A percentile compares a stretch with the other conserved stretches of the same genome.
Evolutionary conservation across 2,888 invertebrate genomes (phyloP).

Genomic region (Punctoribates punctum): DNA sequence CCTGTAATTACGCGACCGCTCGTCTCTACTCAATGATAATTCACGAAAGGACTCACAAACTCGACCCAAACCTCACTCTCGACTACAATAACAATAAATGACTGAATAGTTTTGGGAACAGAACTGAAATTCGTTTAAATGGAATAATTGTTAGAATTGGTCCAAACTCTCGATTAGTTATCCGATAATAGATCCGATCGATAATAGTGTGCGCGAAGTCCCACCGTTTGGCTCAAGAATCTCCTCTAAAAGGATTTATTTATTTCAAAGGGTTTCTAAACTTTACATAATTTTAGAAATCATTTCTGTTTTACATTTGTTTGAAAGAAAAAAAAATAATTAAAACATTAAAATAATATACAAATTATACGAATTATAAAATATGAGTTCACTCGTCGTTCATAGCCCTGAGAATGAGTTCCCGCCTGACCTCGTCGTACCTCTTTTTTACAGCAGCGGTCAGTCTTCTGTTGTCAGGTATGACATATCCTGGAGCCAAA

Average conservation of each 20-base stretch:
- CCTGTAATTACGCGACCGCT: conserved; percentile 42
- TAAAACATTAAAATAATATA: too few species aligned
- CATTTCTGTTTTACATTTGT: too few species aligned
- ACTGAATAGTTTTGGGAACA: not conserved
- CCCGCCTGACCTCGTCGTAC: conserved; percentile 41
- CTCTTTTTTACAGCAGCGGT: conserved; percentile 37
- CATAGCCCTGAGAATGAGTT: conserved; percentile 37
- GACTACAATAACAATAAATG: conserved; percentile 1
- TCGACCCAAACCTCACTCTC: conserved; percentile 17
- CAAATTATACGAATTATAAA: too few species aligned
- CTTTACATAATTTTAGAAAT: too few species aligned
- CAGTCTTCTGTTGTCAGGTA: conserved; percentile 41
- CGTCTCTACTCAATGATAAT: conserved; percentile 41
- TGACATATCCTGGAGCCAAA: conserved; percentile 42
- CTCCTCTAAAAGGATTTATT: too few species aligned
- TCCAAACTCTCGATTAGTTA: too few species aligned
- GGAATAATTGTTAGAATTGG: too few species aligned
- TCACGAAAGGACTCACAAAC: conserved; percentile 42
- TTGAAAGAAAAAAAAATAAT: too few species aligned
- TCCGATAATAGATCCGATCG: too few species aligned
- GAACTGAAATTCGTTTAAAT: not conserved
- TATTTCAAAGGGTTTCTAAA: too few species aligned
- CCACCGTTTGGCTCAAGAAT: too few species aligned
- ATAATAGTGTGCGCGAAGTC: too few species aligned
- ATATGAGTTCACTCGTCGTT: conserved; percentile 31